Base-by-base conservation (phyloP, 2,888 invertebrate genomes). In the Entomobrya multifasciata region DNA sequence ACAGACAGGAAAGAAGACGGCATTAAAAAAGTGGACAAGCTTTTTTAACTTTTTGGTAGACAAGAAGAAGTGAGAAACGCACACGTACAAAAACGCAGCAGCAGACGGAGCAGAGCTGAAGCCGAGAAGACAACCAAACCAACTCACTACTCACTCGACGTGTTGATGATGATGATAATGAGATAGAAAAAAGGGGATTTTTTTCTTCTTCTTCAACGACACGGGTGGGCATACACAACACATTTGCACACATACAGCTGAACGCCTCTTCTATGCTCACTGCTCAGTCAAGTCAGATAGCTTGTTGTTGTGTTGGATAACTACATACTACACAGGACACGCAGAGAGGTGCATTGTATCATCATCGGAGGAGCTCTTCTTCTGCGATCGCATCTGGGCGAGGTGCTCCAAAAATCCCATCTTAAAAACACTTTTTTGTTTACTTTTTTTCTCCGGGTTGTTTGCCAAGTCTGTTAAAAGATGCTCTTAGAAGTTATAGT, bases 391-490 rank as follows among this genome's bases (percentile, higher is more conserved):
- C 55, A 81, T 60, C 74, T 85, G 85, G 85, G 85, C 85, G 85
- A 85, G 85, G 85, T 85, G 85, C 78, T 85, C 84, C 27, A 15
- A 47, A 83, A 60, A 70, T 17, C 30, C 62, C 60, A 60, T 82
- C 83, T 65, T 82, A 47, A 74, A 79, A 62, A 83, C 41, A 62
- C 30, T 47, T 79, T 85, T 85, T 85, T 85, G 85, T 85, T 85
- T 85, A 85, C 85, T n/a, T 82, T 81, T 80, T 52, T 27, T 84
- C 57, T 77, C 52, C 17, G 77, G 84, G 84, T 84, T 84, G 84
- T 47, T 84, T 84, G 84, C 84, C 84, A 84, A 84, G 84, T 84
- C 84, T 84, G 83, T 65, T 72, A 47, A 27, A 47, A 20, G 57
- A 55, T 70, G 49, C 47, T 44, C n/a, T n/a, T n/a, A n/a, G n/a